phyloP scores from a whole-genome alignment of 2,113 vertebrate genomes.

The Alaudala cheleensis region DNA sequence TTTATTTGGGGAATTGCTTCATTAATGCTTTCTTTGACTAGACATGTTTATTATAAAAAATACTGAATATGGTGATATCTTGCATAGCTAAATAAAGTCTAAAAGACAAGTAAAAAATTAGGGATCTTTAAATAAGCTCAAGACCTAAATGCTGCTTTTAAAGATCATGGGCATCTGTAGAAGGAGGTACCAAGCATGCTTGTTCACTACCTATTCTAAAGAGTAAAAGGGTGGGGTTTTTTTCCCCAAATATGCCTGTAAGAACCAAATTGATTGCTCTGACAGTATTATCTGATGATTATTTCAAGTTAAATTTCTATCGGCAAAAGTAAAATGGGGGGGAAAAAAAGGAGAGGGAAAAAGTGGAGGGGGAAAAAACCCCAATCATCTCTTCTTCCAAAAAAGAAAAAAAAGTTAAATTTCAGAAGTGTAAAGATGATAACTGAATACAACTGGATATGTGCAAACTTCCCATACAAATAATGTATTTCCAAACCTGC shows the following conservation, averaged over 20 bases:
- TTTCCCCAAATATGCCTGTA: not conserved
- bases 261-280: not conserved
- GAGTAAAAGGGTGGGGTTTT: not conserved
- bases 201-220: not conserved
- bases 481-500: not conserved
- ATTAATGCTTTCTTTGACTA: slow-evolving; percentile 94
- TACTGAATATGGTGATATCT: slow-evolving; percentile 77
- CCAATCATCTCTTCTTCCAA: not conserved
- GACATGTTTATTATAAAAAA: slow-evolving; percentile 93
- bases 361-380: fast-evolving
- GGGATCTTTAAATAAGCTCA: slow-evolving; percentile 67
- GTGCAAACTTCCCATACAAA: not conserved
- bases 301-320: not conserved
- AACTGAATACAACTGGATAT: not conserved
- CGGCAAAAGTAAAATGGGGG: not conserved
- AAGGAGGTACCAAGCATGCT: not conserved
- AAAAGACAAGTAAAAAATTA: slow-evolving; percentile 71
- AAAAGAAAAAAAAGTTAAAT: no score
- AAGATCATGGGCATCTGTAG: slow-evolving; percentile 5
- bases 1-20: slow-evolving; percentile 91
- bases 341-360: fast-evolving
- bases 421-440: not conserved
- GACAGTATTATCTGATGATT: not conserved
- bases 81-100: slow-evolving; percentile 76
- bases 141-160: slow-evolving; percentile 53